Percentiles rank a stretch among this genome's conserved stretches.
These are phyloP conservation scores for Cataglyphis livida DNA, from an alignment of 2,888 invertebrate genomes.

Conservation along the genomic window DNA sequence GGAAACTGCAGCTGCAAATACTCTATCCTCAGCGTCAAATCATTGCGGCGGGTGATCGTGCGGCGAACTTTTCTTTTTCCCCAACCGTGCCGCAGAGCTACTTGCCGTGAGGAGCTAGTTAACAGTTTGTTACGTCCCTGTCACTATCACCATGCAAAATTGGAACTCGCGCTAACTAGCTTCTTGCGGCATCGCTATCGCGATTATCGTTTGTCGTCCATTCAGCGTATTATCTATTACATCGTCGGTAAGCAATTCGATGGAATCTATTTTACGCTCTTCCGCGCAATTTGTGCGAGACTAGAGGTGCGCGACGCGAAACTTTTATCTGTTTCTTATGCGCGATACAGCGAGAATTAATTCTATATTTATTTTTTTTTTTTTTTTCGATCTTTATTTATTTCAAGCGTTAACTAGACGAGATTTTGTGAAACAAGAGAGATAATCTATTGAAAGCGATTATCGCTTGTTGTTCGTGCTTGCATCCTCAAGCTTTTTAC, in stretches of 20 bases:
- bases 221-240: slow-evolving; percentile 51
- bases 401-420: neutral
- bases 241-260: slow-evolving; percentile 38
- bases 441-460: slow-evolving; percentile 12
- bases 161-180: slow-evolving; percentile 51
- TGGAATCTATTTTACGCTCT: slow-evolving; percentile 6
- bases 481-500: neutral
- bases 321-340: neutral
- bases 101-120: slow-evolving; percentile 49
- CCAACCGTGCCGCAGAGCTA: slow-evolving; percentile 7
- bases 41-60: slow-evolving; percentile 43
- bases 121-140: slow-evolving; percentile 52
- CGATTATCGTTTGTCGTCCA: slow-evolving; percentile 56
- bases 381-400: neutral
- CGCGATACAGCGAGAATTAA: neutral
- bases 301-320: neutral
- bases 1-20: slow-evolving; percentile 64
- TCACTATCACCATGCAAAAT: slow-evolving; percentile 50
- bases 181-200: slow-evolving; percentile 46
- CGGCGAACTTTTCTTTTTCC: slow-evolving; percentile 40
- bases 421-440: slow-evolving; percentile 8
- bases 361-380: neutral
- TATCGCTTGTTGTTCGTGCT: slow-evolving; percentile 11
- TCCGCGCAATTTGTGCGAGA: neutral
- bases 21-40: slow-evolving; percentile 57